phyloP scores from a whole-genome alignment of 2,113 vertebrate species.

The Callorhinus ursinus region DNA sequence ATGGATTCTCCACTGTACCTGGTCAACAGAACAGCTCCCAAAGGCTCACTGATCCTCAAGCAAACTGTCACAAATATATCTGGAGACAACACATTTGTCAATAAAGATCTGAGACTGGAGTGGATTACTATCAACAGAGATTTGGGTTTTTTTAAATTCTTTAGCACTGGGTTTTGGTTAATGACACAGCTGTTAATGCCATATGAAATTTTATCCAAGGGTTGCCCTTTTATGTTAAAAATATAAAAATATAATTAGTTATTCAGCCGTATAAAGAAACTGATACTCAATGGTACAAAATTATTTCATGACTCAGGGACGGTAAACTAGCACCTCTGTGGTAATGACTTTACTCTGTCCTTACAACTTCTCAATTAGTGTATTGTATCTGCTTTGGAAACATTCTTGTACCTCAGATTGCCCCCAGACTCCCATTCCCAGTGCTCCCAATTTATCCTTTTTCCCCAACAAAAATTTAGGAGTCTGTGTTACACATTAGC shows the following conservation, averaged over 20 bases:
- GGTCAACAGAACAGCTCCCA: background rate
- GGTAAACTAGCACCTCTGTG: background rate
- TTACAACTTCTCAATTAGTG: background rate
- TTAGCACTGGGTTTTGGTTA: background rate
- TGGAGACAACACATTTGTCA: background rate
- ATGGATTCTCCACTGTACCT: no score
- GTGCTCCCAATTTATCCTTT: constrained; percentile 45
- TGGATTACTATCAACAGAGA: background rate
- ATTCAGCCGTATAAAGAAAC: background rate
- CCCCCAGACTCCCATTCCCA: background rate
- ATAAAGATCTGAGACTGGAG: background rate
- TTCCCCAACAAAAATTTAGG: background rate
- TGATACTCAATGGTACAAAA: background rate
- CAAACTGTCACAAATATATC: background rate
- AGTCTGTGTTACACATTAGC: constrained; percentile 59
- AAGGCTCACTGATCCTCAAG: background rate
- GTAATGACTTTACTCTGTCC: background rate
- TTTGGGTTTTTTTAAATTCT: background rate
- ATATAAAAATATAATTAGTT: background rate
- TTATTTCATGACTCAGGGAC: background rate
- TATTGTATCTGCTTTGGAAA: background rate
- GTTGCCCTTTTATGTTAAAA: background rate
- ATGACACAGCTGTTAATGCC: background rate
- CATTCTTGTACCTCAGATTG: background rate
- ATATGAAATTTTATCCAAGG: background rate